Base-by-base conservation (phyloP, 2,888 invertebrate genomes). In the Thereva nobilitata region DNA sequence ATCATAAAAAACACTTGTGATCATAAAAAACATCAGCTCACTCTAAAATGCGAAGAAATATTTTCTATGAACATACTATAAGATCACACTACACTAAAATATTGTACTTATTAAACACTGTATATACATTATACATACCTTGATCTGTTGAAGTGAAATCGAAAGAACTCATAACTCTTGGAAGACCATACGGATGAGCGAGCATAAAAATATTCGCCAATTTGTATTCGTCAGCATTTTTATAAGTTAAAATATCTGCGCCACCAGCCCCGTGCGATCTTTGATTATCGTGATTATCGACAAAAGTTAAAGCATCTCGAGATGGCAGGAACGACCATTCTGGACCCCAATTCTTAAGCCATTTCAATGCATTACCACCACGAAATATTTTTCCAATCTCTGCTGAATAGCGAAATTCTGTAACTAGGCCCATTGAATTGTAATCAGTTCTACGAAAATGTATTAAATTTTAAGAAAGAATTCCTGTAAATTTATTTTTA, bases 211-310 rank as follows among this genome's bases (percentile, higher is more conserved):
- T 92, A 4, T 87, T 88, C 0, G 94, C 95, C 83, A 84, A 88
- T 80, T 88, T 92, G 80, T 92, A 92, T 47, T 83, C 82, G 72
- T 83, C 87, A 0, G 89, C 45, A 1, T 81, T 77, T 75, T 90
- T 90, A 79, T 91, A 86, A 2, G 88, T 91, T 4, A 92, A 82
- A 54, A 91, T 86, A 57, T 79, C 75, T 55, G 23, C 23, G 2
- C 85, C 87, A 57, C 88, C 88, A 71, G 89, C 87, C 4, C 89
- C 90, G 2, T 23, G 23, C 2, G 23, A 23, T 74, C 95, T 84
- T 78, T 95, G 94, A 75, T 91, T 93, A 78, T 96, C 96, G 75
- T 96, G 95, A 80, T 96, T 96, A 76, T 95, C 95, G 59, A 95
- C 86, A 76, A 95, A 94, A 10, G 89, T 87, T 0, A 94, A 75